phyloP scores from a whole-genome alignment of 2,797 vertebrate species.

The Hafferia zeledoni region DNA sequence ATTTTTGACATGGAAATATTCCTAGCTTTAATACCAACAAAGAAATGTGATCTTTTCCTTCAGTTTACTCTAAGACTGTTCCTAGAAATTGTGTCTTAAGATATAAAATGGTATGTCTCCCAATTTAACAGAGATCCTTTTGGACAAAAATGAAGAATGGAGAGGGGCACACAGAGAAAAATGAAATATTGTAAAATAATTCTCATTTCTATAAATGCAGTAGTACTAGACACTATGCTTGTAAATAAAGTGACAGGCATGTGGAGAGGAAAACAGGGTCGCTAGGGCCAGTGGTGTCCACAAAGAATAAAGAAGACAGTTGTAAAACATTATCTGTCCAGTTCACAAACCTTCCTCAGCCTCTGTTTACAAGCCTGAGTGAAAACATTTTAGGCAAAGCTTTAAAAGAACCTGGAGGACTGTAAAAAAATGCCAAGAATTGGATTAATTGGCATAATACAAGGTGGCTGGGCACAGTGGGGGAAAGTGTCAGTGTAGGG shows the following conservation, averaged over 20 bases:
- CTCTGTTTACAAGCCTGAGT: slow-evolving; percentile 44
- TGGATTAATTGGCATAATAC: slow-evolving; percentile 96
- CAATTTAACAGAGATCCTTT: not conserved
- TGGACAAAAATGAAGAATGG: not conserved
- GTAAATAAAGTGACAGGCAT: not conserved
- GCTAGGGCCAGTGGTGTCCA: not conserved
- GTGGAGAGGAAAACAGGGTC: not conserved
- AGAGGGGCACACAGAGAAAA: not conserved
- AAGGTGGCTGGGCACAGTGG: slow-evolving; percentile 95
- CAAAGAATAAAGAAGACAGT: not conserved
- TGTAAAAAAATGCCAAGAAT: slow-evolving; percentile 89
- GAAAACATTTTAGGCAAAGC: slow-evolving; percentile 77
- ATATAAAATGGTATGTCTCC: not conserved
- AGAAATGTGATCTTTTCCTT: not conserved
- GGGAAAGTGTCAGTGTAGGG: slow-evolving; percentile 90
- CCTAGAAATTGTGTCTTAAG: not conserved
- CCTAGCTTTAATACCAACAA: not conserved
- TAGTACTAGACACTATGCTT: not conserved
- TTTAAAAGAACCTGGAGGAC: slow-evolving; percentile 76
- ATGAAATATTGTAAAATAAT: not conserved
- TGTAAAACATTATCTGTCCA: slow-evolving; percentile 6
- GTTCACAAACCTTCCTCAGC: slow-evolving; percentile 31
- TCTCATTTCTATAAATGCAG: not conserved
- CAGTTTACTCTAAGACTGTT: not conserved
- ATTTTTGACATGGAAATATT: not conserved